phyloP scores from a whole-genome alignment of 2,888 invertebrate genomes.

The Leptogaster cylindrica region DNA sequence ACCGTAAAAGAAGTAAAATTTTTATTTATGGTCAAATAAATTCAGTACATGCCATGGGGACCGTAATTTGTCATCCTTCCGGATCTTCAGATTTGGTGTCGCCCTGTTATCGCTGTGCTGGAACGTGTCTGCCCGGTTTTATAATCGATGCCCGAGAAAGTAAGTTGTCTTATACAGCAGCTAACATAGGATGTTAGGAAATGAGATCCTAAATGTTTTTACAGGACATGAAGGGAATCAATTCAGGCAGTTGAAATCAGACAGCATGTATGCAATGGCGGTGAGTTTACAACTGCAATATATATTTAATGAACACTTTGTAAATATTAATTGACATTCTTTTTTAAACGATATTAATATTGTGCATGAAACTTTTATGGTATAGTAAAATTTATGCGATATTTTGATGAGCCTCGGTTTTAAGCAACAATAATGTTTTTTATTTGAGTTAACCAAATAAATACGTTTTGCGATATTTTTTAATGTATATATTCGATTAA shows the following conservation, averaged over 20 bases:
- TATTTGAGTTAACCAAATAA: no score
- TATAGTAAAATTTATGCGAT: no score
- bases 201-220: no score
- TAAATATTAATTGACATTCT: no score
- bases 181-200: neutral
- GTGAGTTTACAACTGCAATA: conserved; percentile 28
- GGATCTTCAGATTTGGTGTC: conserved; percentile 49
- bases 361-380: no score
- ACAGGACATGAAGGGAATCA: conserved; percentile 18
- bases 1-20: no score
- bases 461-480: no score
- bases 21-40: neutral
- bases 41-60: conserved; percentile 47
- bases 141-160: conserved; percentile 43
- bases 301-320: no score
- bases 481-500: no score
- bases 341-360: no score
- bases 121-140: conserved; percentile 49
- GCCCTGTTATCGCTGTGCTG: conserved; percentile 49
- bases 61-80: conserved; percentile 50
- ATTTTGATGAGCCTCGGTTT: no score
- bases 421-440: no score
- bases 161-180: conserved; percentile 18
- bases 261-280: conserved; percentile 38
- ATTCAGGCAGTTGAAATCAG: conserved; percentile 12